Conservation (phyloP, 2,797 vertebrate species). For the Urocyon cinereoargenteus region DNA sequence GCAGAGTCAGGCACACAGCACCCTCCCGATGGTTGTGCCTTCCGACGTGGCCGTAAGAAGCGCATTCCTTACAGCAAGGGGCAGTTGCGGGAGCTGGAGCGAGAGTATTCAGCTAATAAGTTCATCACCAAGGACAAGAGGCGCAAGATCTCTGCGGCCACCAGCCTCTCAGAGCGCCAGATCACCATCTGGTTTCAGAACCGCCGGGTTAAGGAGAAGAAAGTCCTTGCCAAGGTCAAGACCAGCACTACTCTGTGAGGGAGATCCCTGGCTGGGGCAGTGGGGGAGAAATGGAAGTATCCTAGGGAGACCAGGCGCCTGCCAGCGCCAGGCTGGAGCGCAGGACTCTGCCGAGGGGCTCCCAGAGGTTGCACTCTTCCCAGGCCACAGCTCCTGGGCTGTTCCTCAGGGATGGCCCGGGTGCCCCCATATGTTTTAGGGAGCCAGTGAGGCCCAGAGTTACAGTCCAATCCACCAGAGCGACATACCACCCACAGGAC, state of each 20-base stretch:
- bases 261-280: constrained; percentile 32
- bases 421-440: not conserved
- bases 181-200: constrained; percentile 99
- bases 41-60: constrained; percentile 96
- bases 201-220: constrained; percentile 97
- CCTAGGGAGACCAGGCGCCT: constrained; percentile 23
- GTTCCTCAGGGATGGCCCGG: not conserved
- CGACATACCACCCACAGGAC: not conserved
- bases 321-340: not conserved
- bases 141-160: constrained; percentile 95
- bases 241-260: constrained; percentile 81
- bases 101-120: constrained; percentile 96
- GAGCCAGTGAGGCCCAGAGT: not conserved
- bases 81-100: constrained; percentile 97
- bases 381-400: constrained; percentile 1
- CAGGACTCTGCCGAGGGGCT: constrained; percentile 39
- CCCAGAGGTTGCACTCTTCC: constrained; percentile 17
- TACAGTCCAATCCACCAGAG: not conserved
- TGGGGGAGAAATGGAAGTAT: constrained; percentile 73
- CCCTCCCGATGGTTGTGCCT: constrained; percentile 85
- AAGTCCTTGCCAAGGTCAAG: constrained; percentile 97
- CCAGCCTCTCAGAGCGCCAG: constrained; percentile 97
- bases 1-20: constrained; percentile 81
- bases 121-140: constrained; percentile 99
- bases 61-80: constrained; percentile 97